A percentile compares a stretch with the other conserved stretches of the same genome.
phyloP scores from a whole-genome alignment of 1,140 invertebrate genomes.

The Cydia fagiglandana region DNA sequence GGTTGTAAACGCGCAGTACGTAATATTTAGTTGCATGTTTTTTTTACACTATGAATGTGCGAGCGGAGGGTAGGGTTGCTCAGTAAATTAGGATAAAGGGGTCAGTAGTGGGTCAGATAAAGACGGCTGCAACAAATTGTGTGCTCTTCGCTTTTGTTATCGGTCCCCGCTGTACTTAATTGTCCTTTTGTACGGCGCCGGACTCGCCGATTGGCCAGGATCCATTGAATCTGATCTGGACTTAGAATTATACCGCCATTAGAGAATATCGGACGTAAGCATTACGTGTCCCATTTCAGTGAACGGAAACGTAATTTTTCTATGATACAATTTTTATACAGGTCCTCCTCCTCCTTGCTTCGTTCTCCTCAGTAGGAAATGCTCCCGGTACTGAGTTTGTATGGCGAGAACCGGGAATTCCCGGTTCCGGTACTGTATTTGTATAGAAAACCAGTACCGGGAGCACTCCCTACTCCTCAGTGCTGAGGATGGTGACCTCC shows the following conservation, averaged over 20 bases:
- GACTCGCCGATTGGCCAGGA: constrained; percentile 59
- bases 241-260: constrained; percentile 57
- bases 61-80: constrained; percentile 56
- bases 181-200: constrained; percentile 72
- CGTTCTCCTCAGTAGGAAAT: too few relatives aligned
- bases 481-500: too few relatives aligned
- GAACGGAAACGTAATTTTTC: background rate
- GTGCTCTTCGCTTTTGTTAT: constrained; percentile 68
- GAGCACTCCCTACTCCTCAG: too few relatives aligned
- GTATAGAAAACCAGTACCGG: too few relatives aligned
- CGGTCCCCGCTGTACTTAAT: constrained; percentile 72
- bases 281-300: background rate
- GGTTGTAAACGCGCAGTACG: constrained; percentile 37
- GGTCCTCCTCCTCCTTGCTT: too few relatives aligned
- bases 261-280: constrained; percentile 28
- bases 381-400: too few relatives aligned
- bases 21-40: constrained; percentile 35
- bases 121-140: constrained; percentile 77
- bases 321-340: background rate
- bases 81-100: constrained; percentile 72
- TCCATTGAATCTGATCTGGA: constrained; percentile 43
- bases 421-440: too few relatives aligned
- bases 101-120: constrained; percentile 74
- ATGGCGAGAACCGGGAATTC: too few relatives aligned
- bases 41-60: constrained; percentile 39